These are phyloP conservation scores for Liparis tanakae DNA, from an alignment of 2,797 vertebrate species.

Conservation along the genomic window DNA sequence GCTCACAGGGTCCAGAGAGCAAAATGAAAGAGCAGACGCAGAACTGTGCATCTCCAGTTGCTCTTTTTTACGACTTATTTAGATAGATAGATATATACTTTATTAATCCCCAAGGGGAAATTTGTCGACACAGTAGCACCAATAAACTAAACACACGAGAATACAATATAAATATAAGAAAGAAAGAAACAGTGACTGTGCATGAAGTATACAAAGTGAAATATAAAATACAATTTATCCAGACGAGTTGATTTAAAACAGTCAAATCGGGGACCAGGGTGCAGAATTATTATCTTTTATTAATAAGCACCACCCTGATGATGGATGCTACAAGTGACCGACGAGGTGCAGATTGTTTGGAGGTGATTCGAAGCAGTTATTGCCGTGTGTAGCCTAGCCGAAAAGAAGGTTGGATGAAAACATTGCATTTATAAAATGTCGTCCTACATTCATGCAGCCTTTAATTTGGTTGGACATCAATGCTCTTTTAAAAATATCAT, in stretches of 20 bases:
- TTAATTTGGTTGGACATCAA: neutral
- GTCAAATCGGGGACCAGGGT: neutral
- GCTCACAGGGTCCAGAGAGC: slow-evolving; percentile 15
- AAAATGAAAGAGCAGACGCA: slow-evolving; percentile 47
- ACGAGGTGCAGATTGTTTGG: neutral
- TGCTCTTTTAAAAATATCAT: neutral
- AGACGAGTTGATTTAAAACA: slow-evolving; percentile 1
- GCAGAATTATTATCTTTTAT: slow-evolving; percentile 1
- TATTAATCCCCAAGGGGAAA: no score
- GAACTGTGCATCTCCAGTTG: neutral
- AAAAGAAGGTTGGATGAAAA: slow-evolving; percentile 1
- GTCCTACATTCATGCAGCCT: slow-evolving; percentile 5
- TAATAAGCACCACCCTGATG: neutral
- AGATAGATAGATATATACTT: no score
- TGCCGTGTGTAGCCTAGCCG: no score
- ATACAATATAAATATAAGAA: no score
- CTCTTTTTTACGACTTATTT: neutral
- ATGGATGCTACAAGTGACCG: slow-evolving; percentile 11
- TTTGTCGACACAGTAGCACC: no score
- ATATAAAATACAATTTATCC: no score
- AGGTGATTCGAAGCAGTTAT: neutral
- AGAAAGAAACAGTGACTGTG: no score
- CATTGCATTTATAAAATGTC: slow-evolving; percentile 18
- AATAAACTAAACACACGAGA: no score
- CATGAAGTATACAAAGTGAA: no score